Conservation (phyloP, 2,113 vertebrate genomes). For the Rhynchomys soricoides region DNA sequence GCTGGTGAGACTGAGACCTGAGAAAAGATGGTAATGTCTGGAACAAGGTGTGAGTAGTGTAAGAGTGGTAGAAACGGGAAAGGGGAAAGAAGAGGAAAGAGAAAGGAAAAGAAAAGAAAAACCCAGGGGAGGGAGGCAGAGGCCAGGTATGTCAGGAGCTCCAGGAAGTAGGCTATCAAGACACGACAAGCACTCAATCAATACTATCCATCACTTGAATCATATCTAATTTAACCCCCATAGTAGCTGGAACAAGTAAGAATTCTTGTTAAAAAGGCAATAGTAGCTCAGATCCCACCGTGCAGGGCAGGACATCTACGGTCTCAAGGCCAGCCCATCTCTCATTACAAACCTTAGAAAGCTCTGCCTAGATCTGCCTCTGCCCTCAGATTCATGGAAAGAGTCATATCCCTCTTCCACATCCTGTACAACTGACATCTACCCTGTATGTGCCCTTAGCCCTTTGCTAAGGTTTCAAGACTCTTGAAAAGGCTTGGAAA, state of each 20-base stretch:
- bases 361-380: not conserved
- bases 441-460: not conserved
- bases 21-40: not conserved
- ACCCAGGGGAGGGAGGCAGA: not conserved
- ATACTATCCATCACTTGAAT: not conserved
- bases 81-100: no score
- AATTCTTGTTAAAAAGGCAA: not conserved
- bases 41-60: not conserved
- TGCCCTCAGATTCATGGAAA: not conserved
- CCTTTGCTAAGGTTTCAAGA: not conserved
- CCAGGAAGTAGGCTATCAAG: not conserved
- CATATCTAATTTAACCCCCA: not conserved
- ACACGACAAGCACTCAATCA: not conserved
- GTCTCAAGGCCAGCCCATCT: not conserved
- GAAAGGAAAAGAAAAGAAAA: not conserved
- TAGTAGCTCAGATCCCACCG: not conserved
- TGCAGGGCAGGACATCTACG: no score
- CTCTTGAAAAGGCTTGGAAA: conserved; percentile 14
- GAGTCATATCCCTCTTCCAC: not conserved
- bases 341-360: not conserved
- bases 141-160: not conserved
- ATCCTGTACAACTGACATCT: not conserved
- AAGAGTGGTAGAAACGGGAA: no score
- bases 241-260: not conserved
- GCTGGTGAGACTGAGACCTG: not conserved